phyloP scores from a whole-genome alignment of 2,113 vertebrate genomes.

The Neotragus moschatus region DNA sequence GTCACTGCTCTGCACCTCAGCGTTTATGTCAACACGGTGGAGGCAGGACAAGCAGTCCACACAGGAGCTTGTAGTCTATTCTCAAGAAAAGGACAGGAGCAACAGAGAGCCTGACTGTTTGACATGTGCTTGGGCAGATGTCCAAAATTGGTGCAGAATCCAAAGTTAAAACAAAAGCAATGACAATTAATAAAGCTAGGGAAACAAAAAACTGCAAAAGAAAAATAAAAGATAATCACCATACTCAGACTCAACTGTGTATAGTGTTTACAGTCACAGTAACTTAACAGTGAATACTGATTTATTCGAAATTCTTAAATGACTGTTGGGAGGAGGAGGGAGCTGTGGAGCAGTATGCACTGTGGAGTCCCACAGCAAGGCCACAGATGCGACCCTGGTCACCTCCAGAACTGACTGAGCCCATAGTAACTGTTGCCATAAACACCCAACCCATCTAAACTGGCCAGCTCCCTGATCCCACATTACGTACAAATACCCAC shows the following conservation, averaged over 20 bases:
- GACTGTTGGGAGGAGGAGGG: not conserved
- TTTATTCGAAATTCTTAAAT: not conserved
- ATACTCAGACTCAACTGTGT: not conserved
- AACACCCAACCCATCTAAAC: not conserved
- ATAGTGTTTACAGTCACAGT: not conserved
- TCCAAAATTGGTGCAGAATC: not conserved
- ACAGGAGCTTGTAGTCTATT: not conserved
- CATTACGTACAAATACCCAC: not conserved
- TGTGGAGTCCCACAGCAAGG: not conserved
- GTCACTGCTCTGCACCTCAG: not conserved
- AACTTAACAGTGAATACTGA: not conserved
- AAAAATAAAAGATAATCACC: not conserved
- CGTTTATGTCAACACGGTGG: not conserved
- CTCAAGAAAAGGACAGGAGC: not conserved
- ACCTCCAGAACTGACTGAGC: not conserved
- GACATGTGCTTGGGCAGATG: not conserved
- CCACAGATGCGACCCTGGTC: not conserved
- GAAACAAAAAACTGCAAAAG: not conserved
- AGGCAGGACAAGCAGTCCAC: not conserved
- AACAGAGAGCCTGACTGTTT: not conserved
- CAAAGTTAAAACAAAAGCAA: not conserved
- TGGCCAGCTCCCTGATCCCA: not conserved
- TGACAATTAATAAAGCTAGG: not conserved
- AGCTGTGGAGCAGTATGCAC: too few species aligned
- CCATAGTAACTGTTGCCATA: not conserved